Evolutionary conservation across 2,113 vertebrate genomes (phyloP).

Genomic region (Zootoca vivipara): DNA sequence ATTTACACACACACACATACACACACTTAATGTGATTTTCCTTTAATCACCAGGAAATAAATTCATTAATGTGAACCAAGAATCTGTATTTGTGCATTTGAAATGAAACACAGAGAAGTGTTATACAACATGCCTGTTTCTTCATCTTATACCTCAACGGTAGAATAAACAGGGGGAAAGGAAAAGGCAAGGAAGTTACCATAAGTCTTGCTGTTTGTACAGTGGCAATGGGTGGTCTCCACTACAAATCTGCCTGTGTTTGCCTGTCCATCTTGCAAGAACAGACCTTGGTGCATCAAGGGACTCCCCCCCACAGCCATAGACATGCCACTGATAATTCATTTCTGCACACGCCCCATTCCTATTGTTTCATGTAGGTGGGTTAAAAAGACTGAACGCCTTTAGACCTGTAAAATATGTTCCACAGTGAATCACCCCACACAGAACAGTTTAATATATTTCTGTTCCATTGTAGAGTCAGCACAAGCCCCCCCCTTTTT

Average conservation of each 20-base stretch:
- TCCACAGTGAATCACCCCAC: neutral
- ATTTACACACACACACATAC: too few relatives aligned
- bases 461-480: neutral
- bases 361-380: constrained; percentile 14
- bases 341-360: constrained; percentile 19
- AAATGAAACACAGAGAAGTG: constrained; percentile 10
- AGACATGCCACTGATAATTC: constrained; percentile 36
- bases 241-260: constrained; percentile 31
- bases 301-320: constrained; percentile 26
- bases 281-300: constrained; percentile 31
- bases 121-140: neutral
- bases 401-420: constrained; percentile 23
- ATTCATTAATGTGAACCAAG: neutral
- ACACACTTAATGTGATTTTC: neutral
- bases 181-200: constrained; percentile 35
- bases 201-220: constrained; percentile 35
- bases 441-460: neutral
- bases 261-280: constrained; percentile 37
- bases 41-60: neutral
- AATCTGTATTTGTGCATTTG: neutral
- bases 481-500: neutral
- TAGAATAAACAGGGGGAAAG: constrained; percentile 33
- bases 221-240: constrained; percentile 47
- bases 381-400: constrained; percentile 11
- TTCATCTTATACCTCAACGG: neutral